Evolutionary conservation across 1,140 invertebrate genomes (phyloP).

Genomic region (Cyrtorhinus lividipennis): DNA sequence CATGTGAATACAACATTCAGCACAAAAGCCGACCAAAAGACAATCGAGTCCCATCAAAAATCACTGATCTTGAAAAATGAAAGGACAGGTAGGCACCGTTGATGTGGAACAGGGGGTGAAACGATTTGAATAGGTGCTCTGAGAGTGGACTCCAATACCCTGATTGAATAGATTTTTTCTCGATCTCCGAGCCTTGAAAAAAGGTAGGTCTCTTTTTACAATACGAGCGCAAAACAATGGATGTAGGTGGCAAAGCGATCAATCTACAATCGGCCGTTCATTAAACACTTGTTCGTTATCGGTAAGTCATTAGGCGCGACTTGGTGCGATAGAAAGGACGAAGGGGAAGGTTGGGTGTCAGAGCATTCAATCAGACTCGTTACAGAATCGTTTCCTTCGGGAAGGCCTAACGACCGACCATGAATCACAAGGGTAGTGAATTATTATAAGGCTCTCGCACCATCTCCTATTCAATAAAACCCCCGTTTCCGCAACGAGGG

Average conservation of each 20-base stretch:
- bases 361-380: constrained; percentile 5
- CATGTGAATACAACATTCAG: too few relatives aligned
- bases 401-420: neutral
- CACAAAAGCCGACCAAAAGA: too few relatives aligned
- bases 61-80: neutral
- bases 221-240: neutral
- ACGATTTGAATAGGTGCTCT: neutral
- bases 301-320: constrained; percentile 1
- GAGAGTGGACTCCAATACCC: neutral
- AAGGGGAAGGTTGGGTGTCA: neutral
- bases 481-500: too few relatives aligned
- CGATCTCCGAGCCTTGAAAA: neutral
- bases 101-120: neutral
- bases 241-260: neutral
- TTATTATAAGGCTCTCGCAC: neutral
- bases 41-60: neutral
- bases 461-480: neutral
- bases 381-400: constrained; percentile 8
- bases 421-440: neutral
- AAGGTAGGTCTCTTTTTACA: neutral
- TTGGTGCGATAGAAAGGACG: too few relatives aligned
- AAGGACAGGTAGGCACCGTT: neutral
- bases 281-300: constrained; percentile 10
- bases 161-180: neutral
- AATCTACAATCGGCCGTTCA: neutral